phyloP scores from a whole-genome alignment of 2,888 invertebrate species.

The Cataglyphis albicans region DNA sequence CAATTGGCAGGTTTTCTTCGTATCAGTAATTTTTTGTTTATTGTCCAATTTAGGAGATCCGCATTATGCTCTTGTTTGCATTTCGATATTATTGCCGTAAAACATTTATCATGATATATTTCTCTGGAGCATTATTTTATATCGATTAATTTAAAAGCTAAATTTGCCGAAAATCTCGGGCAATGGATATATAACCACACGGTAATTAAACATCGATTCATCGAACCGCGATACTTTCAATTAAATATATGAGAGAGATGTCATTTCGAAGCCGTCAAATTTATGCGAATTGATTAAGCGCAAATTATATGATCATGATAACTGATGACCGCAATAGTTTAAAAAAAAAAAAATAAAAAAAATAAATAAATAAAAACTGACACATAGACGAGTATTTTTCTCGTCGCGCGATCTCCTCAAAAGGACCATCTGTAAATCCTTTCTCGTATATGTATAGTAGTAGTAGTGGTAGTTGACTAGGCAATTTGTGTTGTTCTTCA shows the following conservation, averaged over 20 bases:
- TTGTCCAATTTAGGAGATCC: conserved; percentile 62
- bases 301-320: conserved; percentile 23
- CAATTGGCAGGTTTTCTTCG: conserved; percentile 69
- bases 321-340: neutral
- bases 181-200: conserved; percentile 15
- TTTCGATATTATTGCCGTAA: conserved; percentile 5
- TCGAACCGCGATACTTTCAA: conserved; percentile 34
- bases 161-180: conserved; percentile 37
- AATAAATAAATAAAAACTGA: neutral
- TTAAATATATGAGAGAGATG: conserved; percentile 29
- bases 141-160: conserved; percentile 41
- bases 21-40: conserved; percentile 60
- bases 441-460: conserved; percentile 59
- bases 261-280: conserved; percentile 24
- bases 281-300: conserved; percentile 43
- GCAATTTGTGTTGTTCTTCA: conserved; percentile 86
- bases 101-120: conserved; percentile 24
- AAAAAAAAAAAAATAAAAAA: neutral
- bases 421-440: conserved; percentile 47
- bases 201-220: conserved; percentile 48
- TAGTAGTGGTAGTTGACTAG: conserved; percentile 81
- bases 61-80: conserved; percentile 13
- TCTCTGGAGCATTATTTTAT: conserved; percentile 35
- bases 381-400: neutral
- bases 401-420: conserved; percentile 54